Conservation (phyloP, 2,113 vertebrate genomes). For the Nothoprocta perdicaria region DNA sequence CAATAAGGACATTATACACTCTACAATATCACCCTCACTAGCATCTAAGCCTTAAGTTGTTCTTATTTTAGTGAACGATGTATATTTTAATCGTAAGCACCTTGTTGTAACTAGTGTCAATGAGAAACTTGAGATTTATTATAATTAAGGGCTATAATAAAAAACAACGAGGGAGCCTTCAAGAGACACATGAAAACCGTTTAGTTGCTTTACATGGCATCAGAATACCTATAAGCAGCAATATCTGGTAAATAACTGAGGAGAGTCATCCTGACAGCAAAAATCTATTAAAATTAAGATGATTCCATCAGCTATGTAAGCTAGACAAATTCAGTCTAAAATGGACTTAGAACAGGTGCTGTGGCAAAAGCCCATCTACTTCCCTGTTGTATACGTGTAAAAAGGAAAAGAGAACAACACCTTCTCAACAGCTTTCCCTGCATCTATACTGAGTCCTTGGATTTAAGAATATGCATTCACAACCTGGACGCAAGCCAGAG, state of each 20-base stretch:
- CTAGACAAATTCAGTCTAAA: not conserved
- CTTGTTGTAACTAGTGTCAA: not conserved
- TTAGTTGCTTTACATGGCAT: not conserved
- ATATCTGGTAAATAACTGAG: not conserved
- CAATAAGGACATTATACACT: not conserved
- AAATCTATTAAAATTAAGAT: conserved; percentile 1
- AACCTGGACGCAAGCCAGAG: not conserved
- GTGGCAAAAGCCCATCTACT: not conserved
- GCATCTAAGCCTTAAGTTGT: not conserved
- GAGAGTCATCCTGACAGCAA: not conserved
- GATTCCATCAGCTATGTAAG: not conserved
- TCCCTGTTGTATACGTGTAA: not conserved
- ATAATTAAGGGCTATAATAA: conserved; percentile 20
- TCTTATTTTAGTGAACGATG: not conserved
- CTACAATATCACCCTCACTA: not conserved
- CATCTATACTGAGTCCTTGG: not conserved
- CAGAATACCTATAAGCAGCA: conserved; percentile 12
- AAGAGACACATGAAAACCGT: not conserved
- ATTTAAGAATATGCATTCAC: not conserved
- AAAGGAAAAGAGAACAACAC: not conserved
- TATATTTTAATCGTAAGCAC: not conserved
- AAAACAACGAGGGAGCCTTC: not conserved
- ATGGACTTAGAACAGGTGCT: not conserved
- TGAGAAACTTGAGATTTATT: conserved; percentile 3
- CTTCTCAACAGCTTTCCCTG: not conserved